Percentiles rank a stretch among this genome's conserved stretches.
Conservation (phyloP, 2,888 invertebrate genomes). For the Tiphia femorata region DNA sequence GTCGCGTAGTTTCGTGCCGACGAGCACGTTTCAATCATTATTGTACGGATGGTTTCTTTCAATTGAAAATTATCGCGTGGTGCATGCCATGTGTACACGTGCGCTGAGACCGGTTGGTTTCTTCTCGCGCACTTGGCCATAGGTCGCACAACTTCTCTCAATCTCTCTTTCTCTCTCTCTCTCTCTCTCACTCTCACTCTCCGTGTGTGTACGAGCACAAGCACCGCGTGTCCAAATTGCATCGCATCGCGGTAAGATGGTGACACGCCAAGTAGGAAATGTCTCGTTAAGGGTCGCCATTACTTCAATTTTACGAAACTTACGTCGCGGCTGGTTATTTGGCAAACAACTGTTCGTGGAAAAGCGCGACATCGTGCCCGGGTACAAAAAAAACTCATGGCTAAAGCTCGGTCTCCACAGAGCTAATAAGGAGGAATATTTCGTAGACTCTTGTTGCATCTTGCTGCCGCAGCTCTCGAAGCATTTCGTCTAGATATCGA, state of each 20-base stretch:
- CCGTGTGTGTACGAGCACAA: slow-evolving; percentile 2
- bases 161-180: not conserved
- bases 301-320: slow-evolving; percentile 55
- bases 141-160: not conserved
- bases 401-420: too few relatives aligned
- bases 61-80: not conserved
- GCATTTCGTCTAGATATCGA: too few relatives aligned
- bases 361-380: not conserved
- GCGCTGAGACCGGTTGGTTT: slow-evolving; percentile 2
- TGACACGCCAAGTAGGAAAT: slow-evolving; percentile 59
- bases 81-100: not conserved
- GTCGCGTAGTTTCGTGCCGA: too few relatives aligned
- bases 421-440: too few relatives aligned
- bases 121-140: slow-evolving; percentile 7
- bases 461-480: too few relatives aligned
- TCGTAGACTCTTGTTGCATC: too few relatives aligned
- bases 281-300: slow-evolving; percentile 58
- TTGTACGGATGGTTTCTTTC: too few relatives aligned
- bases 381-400: too few relatives aligned
- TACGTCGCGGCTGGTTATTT: slow-evolving; percentile 24
- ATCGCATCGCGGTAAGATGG: slow-evolving; percentile 30
- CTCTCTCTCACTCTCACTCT: slow-evolving; percentile 5
- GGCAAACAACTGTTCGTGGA: slow-evolving; percentile 15
- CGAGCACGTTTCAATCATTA: too few relatives aligned
- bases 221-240: slow-evolving; percentile 25